Base-by-base conservation (phyloP, 2,797 vertebrate species). In the Pangasius sanitwongsei region DNA sequence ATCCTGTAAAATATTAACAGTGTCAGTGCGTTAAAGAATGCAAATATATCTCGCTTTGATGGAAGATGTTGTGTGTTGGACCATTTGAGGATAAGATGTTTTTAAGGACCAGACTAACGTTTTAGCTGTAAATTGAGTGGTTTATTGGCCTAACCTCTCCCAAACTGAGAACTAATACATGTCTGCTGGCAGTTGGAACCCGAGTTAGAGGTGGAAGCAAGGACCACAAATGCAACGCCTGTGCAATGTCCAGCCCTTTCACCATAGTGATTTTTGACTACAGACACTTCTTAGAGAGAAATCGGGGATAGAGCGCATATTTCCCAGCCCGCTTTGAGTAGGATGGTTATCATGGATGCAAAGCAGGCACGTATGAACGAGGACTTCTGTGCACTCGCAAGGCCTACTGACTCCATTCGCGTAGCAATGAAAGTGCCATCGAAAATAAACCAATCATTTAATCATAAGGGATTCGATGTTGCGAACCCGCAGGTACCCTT, bases 1-100 rank as follows among this genome's bases (percentile, higher is more conserved):
- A 31, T 80, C 74, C 50, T 80, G n/a, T 80, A n/a, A 78, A 53
- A 53, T 31, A 78, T 53, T 48, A 25, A 74, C 72, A 74, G 23
- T 55, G 37, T 41, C 20, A 1, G 74, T 53, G 44, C 12, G 7
- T 50, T 77, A 77, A 80, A 59, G 53, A 81, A 59, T 59, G 20
- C 18, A 81, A 23, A 9, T 59, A 44, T 59, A 59, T 81, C 34
- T 59, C 2, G 0, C 55, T 13, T 55, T 78, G 48, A 34, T 57
- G 18, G 18, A 57, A 13, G 25, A 53, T 53, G 44, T 61, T 15
- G 8, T 57, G 16, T 34, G 31, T 81, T 41, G 34, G 41, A 61
- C 23, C 80, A 41, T 61, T 82, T 63, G 12, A 63, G 41, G 34
- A 63, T 55, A 82, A 37, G 34, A 31, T 80, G 37, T 53, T 53